Conservation (phyloP, 2,888 invertebrate species). For the Encarsia formosa region DNA sequence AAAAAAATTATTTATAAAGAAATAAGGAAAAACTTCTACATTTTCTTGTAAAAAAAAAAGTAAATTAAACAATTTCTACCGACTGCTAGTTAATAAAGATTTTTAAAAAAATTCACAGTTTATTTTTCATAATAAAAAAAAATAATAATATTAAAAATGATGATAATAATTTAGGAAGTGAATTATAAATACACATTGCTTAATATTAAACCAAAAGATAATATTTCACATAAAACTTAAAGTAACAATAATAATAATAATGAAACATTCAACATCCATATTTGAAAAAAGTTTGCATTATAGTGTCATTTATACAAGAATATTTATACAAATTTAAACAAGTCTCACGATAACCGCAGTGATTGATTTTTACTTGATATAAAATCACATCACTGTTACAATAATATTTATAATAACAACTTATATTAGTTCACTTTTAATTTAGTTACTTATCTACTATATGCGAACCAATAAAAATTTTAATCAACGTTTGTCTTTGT, state of each 20-base stretch:
- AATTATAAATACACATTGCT: background rate
- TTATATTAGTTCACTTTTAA: too few species aligned
- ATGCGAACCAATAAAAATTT: too few species aligned
- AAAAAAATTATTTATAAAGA: too few species aligned
- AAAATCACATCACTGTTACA: constrained; percentile 15
- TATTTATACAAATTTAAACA: constrained; percentile 26
- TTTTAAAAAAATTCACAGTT: background rate
- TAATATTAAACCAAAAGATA: constrained; percentile 3
- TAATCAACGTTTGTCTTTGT: constrained; percentile 17
- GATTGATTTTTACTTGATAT: constrained; percentile 13
- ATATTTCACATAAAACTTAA: constrained; percentile 15
- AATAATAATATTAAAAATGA: background rate
- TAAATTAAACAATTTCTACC: too few species aligned
- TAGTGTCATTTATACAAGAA: constrained; percentile 30
- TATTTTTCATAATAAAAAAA: constrained; percentile 3
- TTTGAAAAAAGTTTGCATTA: constrained; percentile 20
- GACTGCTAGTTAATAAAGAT: too few species aligned
- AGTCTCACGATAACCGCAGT: constrained; percentile 21
- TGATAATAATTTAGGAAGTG: background rate
- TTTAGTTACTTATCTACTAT: too few species aligned
- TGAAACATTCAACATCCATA: constrained; percentile 17
- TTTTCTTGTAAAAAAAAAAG: too few species aligned
- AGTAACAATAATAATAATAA: constrained; percentile 22
- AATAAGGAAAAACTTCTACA: too few species aligned
- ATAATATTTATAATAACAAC: constrained; percentile 12